These are phyloP conservation scores for Bombycilla garrulus DNA, from an alignment of 2,113 vertebrate species.

Conservation along the genomic window DNA sequence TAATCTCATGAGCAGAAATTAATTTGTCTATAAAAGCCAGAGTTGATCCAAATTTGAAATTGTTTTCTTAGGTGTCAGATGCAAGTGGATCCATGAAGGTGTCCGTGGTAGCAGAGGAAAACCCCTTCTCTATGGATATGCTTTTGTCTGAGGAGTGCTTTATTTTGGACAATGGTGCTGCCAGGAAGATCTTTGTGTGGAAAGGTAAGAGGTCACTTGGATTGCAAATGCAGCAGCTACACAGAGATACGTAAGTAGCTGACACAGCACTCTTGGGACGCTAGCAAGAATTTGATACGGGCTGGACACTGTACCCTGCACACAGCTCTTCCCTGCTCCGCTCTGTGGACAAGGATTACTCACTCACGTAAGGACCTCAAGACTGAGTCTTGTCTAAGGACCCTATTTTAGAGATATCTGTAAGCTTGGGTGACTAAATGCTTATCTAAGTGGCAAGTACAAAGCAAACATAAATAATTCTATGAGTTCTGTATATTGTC, in stretches of 20 bases:
- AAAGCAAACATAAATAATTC: background rate
- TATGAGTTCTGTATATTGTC: background rate
- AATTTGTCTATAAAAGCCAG: background rate
- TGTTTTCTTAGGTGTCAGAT: constrained; percentile 83
- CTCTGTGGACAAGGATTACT: background rate
- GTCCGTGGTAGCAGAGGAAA: constrained; percentile 80
- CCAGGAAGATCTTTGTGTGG: constrained; percentile 89
- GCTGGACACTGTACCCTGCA: background rate
- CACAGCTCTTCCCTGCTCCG: background rate
- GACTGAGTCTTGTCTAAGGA: background rate
- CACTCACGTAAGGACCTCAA: background rate
- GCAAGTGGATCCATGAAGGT: constrained; percentile 86
- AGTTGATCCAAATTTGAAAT: background rate
- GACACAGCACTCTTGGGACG: background rate
- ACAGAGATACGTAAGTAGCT: background rate
- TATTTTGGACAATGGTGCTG: constrained; percentile 85
- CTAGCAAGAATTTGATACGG: background rate
- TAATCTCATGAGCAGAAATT: background rate
- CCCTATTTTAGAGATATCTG: background rate
- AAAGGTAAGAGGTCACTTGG: constrained; percentile 78
- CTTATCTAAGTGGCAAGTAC: background rate
- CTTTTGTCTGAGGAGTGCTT: constrained; percentile 89
- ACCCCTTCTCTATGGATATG: constrained; percentile 83
- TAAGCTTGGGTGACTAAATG: background rate
- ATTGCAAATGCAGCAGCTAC: background rate